Conservation (phyloP, 2,797 vertebrate species). For the Rousettus madagascariensis region DNA sequence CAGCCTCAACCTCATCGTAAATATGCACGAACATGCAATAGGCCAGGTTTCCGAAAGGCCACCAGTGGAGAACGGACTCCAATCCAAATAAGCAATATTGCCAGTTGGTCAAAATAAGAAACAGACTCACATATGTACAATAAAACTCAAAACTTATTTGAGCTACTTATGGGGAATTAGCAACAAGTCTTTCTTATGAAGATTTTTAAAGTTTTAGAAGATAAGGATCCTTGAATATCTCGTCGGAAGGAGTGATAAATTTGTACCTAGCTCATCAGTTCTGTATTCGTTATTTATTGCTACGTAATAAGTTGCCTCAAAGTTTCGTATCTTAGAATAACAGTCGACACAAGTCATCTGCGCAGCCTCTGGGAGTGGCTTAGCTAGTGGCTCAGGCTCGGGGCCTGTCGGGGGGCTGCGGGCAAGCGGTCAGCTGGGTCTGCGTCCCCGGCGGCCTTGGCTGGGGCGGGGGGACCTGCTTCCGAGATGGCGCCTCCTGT, state of each 20-base stretch:
- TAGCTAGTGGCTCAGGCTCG: background rate
- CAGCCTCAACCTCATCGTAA: background rate
- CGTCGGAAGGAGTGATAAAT: background rate
- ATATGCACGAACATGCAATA: background rate
- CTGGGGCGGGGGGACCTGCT: background rate
- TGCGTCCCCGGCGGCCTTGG: background rate
- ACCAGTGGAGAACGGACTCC: background rate
- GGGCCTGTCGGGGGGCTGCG: background rate
- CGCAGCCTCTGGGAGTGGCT: background rate
- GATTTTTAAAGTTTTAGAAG: slow-evolving; percentile 13
- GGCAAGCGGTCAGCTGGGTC: background rate
- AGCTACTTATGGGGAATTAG: background rate
- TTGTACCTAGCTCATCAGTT: background rate
- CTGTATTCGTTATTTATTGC: background rate
- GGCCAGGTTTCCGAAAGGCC: background rate
- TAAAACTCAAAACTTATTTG: background rate
- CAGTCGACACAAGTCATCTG: background rate
- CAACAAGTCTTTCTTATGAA: background rate
- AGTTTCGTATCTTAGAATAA: background rate
- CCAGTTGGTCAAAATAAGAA: background rate
- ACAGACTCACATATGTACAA: background rate
- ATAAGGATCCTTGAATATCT: background rate
- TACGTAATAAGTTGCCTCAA: background rate
- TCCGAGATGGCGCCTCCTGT: background rate
- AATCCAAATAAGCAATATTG: background rate